These are phyloP conservation scores for Campoletis sonorensis DNA, from an alignment of 1,140 invertebrate genomes.

Conservation along the genomic window DNA sequence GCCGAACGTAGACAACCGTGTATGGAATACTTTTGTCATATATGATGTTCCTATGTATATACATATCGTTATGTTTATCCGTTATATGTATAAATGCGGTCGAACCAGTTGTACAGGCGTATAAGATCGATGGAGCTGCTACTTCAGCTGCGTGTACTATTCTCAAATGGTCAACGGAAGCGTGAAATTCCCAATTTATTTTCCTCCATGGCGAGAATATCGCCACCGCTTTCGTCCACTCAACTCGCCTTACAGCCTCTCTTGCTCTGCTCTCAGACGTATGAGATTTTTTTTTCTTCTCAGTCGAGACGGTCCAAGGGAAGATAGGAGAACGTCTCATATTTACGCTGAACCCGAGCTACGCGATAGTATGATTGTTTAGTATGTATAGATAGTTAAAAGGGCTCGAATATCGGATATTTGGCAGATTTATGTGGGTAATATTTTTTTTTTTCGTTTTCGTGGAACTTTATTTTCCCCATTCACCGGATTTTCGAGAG, in stretches of 20 bases:
- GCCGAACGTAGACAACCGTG: not conserved
- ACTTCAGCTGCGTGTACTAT: constrained; percentile 39
- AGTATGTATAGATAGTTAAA: not conserved
- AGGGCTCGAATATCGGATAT: not conserved
- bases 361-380: not conserved
- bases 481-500: no score
- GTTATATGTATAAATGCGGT: constrained; percentile 48
- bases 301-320: not conserved
- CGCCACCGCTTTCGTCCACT: constrained; percentile 43
- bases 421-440: not conserved
- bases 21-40: not conserved
- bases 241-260: not conserved
- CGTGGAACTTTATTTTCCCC: no score
- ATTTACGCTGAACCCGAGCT: not conserved
- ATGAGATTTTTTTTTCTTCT: constrained; percentile 14
- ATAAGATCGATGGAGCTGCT: constrained; percentile 27
- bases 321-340: not conserved
- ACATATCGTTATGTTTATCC: constrained; percentile 46
- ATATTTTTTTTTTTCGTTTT: not conserved
- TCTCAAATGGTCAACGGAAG: constrained; percentile 69
- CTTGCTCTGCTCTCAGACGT: constrained; percentile 23
- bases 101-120: constrained; percentile 30
- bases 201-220: constrained; percentile 65
- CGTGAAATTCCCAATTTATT: constrained; percentile 76
- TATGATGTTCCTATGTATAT: not conserved